phyloP scores from a whole-genome alignment of 37 sponge, comb jelly and placozoan species.

The Crambe crambe region DNA sequence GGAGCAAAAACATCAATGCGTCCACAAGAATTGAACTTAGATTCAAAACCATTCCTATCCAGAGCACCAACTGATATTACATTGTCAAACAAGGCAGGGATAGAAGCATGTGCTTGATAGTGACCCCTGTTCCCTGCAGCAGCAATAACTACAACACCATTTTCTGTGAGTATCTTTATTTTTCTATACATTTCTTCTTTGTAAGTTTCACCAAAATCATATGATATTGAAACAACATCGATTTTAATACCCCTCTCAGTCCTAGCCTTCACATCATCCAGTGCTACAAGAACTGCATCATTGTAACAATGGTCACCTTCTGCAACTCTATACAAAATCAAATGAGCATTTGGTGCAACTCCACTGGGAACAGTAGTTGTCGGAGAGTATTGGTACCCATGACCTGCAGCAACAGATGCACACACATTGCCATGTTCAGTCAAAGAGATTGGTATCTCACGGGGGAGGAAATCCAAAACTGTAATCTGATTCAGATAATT shows the following conservation, averaged over 20 bases:
- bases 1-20: background rate
- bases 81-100: background rate
- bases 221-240: constrained; percentile 5
- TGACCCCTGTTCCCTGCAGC: background rate
- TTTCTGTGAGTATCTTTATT: background rate
- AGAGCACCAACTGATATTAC: constrained; percentile 9
- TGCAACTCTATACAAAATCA: background rate
- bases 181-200: background rate
- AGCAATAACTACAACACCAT: background rate
- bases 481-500: background rate
- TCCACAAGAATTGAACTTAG: background rate
- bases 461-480: background rate
- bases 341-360: constrained; percentile 1
- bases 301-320: too few species aligned
- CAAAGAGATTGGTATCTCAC: background rate
- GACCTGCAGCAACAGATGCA: background rate
- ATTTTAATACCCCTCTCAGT: background rate
- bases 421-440: background rate
- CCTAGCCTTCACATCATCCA: too few species aligned
- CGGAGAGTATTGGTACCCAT: background rate
- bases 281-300: too few species aligned
- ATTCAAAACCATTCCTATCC: background rate
- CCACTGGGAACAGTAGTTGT: background rate
- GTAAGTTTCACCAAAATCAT: background rate
- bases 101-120: background rate